Evolutionary conservation across 2,888 invertebrate species (phyloP).

Genomic region (Spisula solida): DNA sequence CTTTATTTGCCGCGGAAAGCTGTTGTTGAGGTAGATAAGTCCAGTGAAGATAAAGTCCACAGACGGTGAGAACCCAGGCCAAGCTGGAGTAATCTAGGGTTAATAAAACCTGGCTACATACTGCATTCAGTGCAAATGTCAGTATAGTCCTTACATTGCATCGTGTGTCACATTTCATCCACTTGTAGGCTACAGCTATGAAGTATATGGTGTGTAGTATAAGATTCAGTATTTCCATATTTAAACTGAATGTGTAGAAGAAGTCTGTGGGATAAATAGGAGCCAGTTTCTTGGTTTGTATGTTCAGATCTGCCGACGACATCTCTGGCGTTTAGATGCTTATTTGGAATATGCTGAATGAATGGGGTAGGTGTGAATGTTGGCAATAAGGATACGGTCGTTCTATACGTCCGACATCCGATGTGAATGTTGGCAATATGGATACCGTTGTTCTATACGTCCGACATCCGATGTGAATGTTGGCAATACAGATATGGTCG

Average conservation of each 20-base stretch:
- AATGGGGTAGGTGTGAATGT: too few species aligned
- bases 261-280: not conserved
- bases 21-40: slow-evolving; percentile 48
- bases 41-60: slow-evolving; percentile 49
- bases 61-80: not conserved
- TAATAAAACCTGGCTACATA: not conserved
- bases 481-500: too few species aligned
- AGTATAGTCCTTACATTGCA: slow-evolving; percentile 1
- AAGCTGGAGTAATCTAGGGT: not conserved
- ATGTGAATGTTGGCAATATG: too few species aligned
- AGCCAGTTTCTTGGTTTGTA: not conserved
- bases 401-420: too few species aligned
- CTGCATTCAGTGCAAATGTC: not conserved
- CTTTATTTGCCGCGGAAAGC: slow-evolving; percentile 70
- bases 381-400: too few species aligned
- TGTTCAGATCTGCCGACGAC: not conserved
- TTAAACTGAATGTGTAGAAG: not conserved
- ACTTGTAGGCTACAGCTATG: not conserved
- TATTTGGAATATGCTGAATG: not conserved
- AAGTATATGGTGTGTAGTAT: not conserved
- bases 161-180: not conserved
- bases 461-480: too few species aligned
- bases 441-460: too few species aligned
- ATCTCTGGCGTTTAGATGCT: not conserved
- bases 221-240: slow-evolving; percentile 8